Percentiles rank a stretch among this genome's conserved stretches.
Evolutionary conservation across 2,113 vertebrate genomes (phyloP).

Genomic region (Numida meleagris): DNA sequence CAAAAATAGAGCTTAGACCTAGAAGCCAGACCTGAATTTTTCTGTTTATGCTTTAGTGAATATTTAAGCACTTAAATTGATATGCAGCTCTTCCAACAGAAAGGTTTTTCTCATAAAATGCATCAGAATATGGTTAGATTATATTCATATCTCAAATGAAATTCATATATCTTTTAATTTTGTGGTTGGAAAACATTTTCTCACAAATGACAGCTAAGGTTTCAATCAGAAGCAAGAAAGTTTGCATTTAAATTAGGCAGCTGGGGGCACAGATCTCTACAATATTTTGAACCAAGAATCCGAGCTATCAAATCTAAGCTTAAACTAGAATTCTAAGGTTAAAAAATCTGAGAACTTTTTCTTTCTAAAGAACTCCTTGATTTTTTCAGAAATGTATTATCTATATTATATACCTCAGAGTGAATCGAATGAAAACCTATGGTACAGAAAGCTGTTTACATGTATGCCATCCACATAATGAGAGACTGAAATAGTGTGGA

Average conservation of each 20-base stretch:
- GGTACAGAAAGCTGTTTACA: constrained; percentile 2
- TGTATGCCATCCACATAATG: background rate
- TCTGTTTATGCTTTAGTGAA: background rate
- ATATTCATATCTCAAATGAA: background rate
- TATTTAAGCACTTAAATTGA: background rate
- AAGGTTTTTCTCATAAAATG: background rate
- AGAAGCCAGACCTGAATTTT: background rate
- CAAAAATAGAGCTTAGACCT: background rate
- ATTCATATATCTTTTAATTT: background rate
- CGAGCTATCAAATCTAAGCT: background rate
- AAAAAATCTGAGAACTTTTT: background rate
- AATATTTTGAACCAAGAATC: background rate
- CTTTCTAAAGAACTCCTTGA: background rate
- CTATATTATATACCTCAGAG: background rate
- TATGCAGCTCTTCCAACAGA: background rate
- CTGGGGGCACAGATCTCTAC: background rate
- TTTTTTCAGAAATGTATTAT: background rate
- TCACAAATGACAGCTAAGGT: background rate
- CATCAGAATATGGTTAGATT: background rate
- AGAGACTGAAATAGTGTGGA: background rate
- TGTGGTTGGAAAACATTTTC: background rate
- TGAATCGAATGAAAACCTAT: background rate
- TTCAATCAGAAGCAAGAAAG: background rate
- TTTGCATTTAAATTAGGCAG: background rate
- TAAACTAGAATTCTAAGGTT: background rate